These are phyloP conservation scores for Oreochromis mossambicus DNA, from an alignment of 2,797 vertebrate species.

Conservation along the genomic window DNA sequence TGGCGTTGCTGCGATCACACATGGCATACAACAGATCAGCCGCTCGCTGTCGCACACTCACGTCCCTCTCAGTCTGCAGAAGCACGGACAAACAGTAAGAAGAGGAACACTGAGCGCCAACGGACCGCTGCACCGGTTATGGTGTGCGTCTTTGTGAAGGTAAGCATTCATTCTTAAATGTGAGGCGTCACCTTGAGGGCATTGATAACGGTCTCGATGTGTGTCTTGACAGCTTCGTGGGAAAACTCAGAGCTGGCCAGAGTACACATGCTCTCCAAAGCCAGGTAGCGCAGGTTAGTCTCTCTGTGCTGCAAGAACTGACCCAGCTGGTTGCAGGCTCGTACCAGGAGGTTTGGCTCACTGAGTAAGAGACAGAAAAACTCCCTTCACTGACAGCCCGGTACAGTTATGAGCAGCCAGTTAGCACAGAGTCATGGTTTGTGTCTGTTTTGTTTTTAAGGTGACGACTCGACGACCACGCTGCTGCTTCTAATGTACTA, in stretches of 20 bases:
- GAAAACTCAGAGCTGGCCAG: conserved; percentile 92
- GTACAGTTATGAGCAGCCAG: background rate
- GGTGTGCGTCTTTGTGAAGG: background rate
- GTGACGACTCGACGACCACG: background rate
- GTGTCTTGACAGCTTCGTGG: conserved; percentile 89
- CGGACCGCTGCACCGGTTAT: background rate
- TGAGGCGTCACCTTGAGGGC: conserved; percentile 80
- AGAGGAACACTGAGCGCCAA: background rate
- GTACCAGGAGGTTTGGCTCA: conserved; percentile 87
- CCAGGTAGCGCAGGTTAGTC: conserved; percentile 90
- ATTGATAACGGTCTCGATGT: conserved; percentile 90
- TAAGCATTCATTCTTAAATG: background rate
- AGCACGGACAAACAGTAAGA: background rate
- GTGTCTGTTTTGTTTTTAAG: background rate
- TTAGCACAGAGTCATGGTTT: background rate
- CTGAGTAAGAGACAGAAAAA: conserved; percentile 47
- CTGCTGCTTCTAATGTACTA: background rate
- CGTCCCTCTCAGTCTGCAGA: conserved; percentile 86
- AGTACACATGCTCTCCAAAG: conserved; percentile 90
- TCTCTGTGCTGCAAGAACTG: conserved; percentile 91
- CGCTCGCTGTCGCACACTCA: conserved; percentile 88
- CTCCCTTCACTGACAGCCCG: background rate
- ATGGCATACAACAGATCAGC: conserved; percentile 91
- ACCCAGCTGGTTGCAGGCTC: conserved; percentile 89
- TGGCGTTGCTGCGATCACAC: conserved; percentile 92